phyloP scores from a whole-genome alignment of 2,888 invertebrate species.

The Standfussiana lucernea region DNA sequence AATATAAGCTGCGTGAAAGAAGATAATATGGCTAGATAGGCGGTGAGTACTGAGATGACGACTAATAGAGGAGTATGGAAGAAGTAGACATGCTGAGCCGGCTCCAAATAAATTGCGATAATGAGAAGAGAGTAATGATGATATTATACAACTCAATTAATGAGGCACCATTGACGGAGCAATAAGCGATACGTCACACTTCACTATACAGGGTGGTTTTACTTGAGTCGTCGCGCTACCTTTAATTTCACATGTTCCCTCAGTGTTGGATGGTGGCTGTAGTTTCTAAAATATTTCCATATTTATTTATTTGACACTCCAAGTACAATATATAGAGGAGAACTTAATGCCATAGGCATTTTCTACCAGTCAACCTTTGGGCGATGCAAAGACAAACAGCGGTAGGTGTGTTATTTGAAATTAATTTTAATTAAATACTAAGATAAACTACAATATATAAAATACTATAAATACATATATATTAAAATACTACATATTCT shows the following conservation, averaged over 20 bases:
- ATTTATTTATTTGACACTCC: no score
- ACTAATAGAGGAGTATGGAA: background rate
- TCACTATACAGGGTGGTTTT: background rate
- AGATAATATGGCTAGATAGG: background rate
- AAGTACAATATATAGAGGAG: no score
- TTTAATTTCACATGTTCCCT: background rate
- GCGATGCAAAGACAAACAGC: no score
- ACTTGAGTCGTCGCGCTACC: no score
- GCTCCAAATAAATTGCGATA: background rate
- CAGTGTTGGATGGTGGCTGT: background rate
- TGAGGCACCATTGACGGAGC: background rate
- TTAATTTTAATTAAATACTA: no score
- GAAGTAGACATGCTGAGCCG: background rate
- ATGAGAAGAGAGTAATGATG: background rate
- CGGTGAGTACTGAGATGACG: background rate
- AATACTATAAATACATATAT: no score
- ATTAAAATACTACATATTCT: no score
- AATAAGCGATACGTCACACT: background rate
- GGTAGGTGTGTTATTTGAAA: no score
- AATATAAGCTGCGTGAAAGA: background rate
- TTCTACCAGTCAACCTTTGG: no score
- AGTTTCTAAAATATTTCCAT: constrained; percentile 6
- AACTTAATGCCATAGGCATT: no score
- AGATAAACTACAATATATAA: no score
- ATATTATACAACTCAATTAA: background rate